Conservation (phyloP, 1,140 invertebrate species). For the Chelonus insularis region DNA sequence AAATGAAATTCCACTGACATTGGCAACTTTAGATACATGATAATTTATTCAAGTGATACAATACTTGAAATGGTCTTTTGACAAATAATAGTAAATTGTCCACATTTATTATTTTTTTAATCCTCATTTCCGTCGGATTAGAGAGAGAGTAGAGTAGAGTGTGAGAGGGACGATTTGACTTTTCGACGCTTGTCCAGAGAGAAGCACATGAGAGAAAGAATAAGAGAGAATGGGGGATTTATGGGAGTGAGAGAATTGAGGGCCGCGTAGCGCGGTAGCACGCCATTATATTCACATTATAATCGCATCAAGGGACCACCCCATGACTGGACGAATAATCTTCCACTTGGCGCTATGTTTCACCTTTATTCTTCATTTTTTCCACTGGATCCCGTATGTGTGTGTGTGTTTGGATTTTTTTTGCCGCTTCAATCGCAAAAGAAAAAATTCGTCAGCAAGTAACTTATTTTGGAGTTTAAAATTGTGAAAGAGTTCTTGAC, state of each 20-base stretch:
- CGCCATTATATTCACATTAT: slow-evolving; percentile 56
- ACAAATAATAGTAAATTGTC: no score
- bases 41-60: no score
- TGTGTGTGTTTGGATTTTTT: slow-evolving; percentile 3
- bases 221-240: background rate
- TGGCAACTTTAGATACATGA: no score
- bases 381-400: no score
- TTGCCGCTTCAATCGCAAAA: background rate
- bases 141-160: background rate
- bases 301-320: slow-evolving; percentile 52
- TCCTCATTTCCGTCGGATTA: slow-evolving; percentile 1
- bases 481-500: no score
- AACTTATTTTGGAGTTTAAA: no score
- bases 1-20: no score
- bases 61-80: no score
- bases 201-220: background rate
- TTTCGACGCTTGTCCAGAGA: background rate
- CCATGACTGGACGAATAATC: slow-evolving; percentile 41
- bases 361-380: slow-evolving; percentile 14
- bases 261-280: slow-evolving; percentile 48
- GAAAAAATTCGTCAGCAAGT: no score
- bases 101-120: no score
- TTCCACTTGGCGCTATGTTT: slow-evolving; percentile 1
- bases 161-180: background rate
- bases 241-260: slow-evolving; percentile 32